Evolutionary conservation across 2,113 vertebrate species (phyloP), one percentile per base, ranked within the genome.

Genomic region (Etheostoma spectabile): DNA sequence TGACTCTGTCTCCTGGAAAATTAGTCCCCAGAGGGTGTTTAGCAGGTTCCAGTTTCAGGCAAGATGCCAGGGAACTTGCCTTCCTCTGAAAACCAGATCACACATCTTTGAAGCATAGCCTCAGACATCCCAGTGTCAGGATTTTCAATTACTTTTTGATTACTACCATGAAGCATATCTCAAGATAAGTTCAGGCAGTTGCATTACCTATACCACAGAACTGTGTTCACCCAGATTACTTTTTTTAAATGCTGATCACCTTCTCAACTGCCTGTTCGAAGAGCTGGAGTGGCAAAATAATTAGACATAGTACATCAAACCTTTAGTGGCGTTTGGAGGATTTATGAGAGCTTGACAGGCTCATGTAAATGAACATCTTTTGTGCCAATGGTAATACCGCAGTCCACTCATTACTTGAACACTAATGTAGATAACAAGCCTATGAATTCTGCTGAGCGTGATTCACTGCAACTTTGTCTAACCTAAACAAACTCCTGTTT

Each of bases 101-200:
- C 61, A 11, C 30, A 75, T 62, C 56, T 63, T 48, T 69, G 45
- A 21, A 68, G n/a, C 51, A 18, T 1, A 55, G 56, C 63, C 46
- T 60, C 49, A 27, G 27, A 73, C n/a, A 60, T 46, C 27, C 67
- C 15, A 24, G 19, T 38, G 61, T 68, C 27, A 61, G 57, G 76
- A 74, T 60, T 84, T 61, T 76, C 35, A 70, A 42, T 77, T 48
- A 52, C 30, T 70, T 83, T 75, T 79, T 48, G 45, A 63, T 74
- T 30, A 21, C 19, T 35, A 19, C 21, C 8, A 2, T 57, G 68
- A 69, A 75, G 46, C 57, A 42, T 60, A 42, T 62, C 48, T 51
- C 4, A 57, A 27, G 22, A 22, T 51, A 49, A 13, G 18, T 45
- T 57, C 33, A 46, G 8, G 51, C 7, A 11, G 45, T 19, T 45